phyloP scores from a whole-genome alignment of 2,797 vertebrate genomes.

The Rhinichthys osculus region DNA sequence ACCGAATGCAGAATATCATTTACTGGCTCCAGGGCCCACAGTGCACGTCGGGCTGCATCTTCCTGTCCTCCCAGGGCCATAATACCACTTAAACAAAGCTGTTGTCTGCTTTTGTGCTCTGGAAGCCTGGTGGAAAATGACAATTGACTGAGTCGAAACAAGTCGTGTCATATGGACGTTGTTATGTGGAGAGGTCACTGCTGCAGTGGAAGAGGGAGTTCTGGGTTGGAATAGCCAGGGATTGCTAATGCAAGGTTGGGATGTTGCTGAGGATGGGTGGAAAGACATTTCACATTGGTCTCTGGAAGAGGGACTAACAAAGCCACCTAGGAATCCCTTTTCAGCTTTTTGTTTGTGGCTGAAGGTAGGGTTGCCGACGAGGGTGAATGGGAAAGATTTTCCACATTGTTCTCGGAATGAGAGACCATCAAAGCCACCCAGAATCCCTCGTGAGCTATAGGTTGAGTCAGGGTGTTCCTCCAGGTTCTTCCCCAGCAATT shows the following conservation, averaged over 20 bases:
- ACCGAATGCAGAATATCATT: constrained; percentile 58
- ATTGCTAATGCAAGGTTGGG: not conserved
- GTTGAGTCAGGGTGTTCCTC: not conserved
- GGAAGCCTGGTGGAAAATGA: constrained; percentile 57
- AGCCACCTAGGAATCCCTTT: constrained; percentile 1
- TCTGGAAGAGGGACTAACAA: not conserved
- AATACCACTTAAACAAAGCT: constrained; percentile 62
- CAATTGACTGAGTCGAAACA: constrained; percentile 60
- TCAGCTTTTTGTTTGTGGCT: not conserved
- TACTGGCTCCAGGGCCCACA: constrained; percentile 52
- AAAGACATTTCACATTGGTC: not conserved
- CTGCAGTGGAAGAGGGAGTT: constrained; percentile 44
- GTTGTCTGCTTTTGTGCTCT: constrained; percentile 60
- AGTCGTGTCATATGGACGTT: constrained; percentile 52
- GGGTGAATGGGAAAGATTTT: constrained; percentile 14
- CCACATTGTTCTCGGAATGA: constrained; percentile 19
- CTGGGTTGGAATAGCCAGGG: not conserved
- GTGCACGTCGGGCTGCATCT: constrained; percentile 52
- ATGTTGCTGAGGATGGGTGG: not conserved
- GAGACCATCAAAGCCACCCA: constrained; percentile 28
- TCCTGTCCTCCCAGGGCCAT: constrained; percentile 51
- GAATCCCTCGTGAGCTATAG: constrained; percentile 20
- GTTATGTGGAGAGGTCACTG: constrained; percentile 55
- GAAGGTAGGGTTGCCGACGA: not conserved
- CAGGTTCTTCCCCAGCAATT: constrained; percentile 32